These are phyloP conservation scores for Gadus macrocephalus DNA, from an alignment of 2,113 vertebrate genomes.

Conservation along the genomic window DNA sequence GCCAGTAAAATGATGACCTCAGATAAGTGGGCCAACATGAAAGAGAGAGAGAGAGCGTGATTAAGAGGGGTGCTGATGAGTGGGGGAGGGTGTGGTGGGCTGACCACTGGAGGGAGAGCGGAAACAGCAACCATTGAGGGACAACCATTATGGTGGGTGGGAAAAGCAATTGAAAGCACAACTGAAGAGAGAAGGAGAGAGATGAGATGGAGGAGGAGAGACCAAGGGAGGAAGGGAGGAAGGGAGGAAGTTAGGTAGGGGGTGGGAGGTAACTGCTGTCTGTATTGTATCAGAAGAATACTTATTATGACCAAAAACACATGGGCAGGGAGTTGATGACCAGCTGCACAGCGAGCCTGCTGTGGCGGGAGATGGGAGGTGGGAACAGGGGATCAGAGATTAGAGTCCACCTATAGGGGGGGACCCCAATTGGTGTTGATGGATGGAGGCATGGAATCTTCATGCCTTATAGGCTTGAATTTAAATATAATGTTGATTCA, in stretches of 20 bases:
- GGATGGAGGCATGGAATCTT: no score
- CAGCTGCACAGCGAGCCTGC: neutral
- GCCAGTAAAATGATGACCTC: constrained; percentile 2
- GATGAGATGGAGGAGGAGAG: neutral
- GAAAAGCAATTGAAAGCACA: neutral
- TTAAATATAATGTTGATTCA: no score
- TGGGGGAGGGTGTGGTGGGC: no score
- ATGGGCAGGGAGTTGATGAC: neutral
- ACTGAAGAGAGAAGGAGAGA: neutral
- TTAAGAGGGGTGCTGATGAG: neutral
- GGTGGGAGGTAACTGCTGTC: neutral
- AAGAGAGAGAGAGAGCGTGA: neutral
- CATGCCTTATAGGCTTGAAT: no score
- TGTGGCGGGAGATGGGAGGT: neutral
- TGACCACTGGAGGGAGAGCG: neutral
- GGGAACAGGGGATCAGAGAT: neutral
- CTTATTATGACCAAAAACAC: constrained; percentile 30
- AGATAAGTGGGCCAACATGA: neutral
- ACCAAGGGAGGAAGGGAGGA: neutral
- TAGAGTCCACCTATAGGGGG: no score
- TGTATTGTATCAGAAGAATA: constrained; percentile 8
- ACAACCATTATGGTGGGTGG: neutral
- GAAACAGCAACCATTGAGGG: neutral
- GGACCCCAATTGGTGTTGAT: no score
- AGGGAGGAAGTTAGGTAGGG: neutral